Evolutionary conservation across 2,888 invertebrate genomes (phyloP).

Genomic region (Cyrtodaria siliqua): DNA sequence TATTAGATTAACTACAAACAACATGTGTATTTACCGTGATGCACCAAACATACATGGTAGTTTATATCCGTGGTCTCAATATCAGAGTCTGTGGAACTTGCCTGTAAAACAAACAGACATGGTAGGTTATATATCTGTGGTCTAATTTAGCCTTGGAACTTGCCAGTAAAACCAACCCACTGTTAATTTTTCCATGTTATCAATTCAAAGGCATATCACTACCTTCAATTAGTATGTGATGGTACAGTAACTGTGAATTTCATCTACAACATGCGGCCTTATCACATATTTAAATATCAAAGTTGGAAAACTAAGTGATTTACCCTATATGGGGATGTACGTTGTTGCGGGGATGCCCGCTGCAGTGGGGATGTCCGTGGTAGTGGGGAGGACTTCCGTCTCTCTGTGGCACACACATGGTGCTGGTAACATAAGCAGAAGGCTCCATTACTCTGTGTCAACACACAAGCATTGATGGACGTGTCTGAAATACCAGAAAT

Average conservation of each 20-base stretch:
- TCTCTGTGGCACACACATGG: constrained; percentile 37
- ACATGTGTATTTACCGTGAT: constrained; percentile 82
- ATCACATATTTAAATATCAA: too few species aligned
- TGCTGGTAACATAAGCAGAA: constrained; percentile 82
- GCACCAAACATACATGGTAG: constrained; percentile 81
- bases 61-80: constrained; percentile 66
- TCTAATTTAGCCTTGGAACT: too few species aligned
- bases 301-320: too few species aligned
- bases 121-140: too few species aligned
- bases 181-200: too few species aligned
- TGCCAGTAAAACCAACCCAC: too few species aligned
- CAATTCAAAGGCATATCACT: too few species aligned
- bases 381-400: constrained; percentile 47
- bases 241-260: too few species aligned
- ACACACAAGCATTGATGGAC: constrained; percentile 73
- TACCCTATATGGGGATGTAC: too few species aligned
- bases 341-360: constrained; percentile 46
- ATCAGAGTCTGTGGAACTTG: constrained; percentile 64
- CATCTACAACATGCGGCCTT: too few species aligned
- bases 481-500: constrained; percentile 66
- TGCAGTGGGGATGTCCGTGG: constrained; percentile 52
- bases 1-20: too few species aligned
- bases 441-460: constrained; percentile 80
- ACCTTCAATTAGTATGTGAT: too few species aligned
- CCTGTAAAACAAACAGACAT: constrained; percentile 22